Evolutionary conservation across 2,113 vertebrate genomes (phyloP), one percentile per base, ranked within the genome.

Genomic region (Tursiops truncatus): DNA sequence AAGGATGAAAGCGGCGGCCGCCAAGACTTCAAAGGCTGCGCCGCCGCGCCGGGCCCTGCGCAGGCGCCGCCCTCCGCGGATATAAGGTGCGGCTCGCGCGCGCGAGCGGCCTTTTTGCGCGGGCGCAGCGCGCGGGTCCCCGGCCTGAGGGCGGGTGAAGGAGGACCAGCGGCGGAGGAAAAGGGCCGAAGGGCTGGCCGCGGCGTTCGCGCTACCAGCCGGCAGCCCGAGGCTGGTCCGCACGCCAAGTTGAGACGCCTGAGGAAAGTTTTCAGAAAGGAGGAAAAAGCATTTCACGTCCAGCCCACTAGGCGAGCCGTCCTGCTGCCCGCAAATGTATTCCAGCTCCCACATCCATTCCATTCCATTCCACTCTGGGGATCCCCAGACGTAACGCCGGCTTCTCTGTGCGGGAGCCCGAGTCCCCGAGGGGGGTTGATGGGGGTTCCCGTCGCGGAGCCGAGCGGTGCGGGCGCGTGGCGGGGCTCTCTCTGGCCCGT

Each of bases 1-100:
- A 97, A 98, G 98, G 98, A 98, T 98, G 99, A 99, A 99, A 99
- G 99, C 99, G 95, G 98, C 99, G 98, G 99, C 99, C 99, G 99
- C 99, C 98, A 96, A 98, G 98, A 99, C 99, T 99, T 99, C 99
- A 99, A 99, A 99, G 99, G 98, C 99, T 96, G 93, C 96, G 98
- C 98, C 99, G 98, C 99, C 98, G 98, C 98, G 94, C 98, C 68
- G 83, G 98, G 98, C 98, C 96, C 92, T 31, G 97, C 98, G 98
- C 98, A 96, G 98, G 99, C 99, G 99, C 99, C 99, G 98, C 99
- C 99, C 97, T 98, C 98, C 95, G 97, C 97, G 98, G 98, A 99
- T 99, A 99, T 99, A 99, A 99, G 98, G 99, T 98, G 96, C 98
- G 98, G 98, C 98, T 98, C 91, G 98, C 83, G 97, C 98, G 97